These are phyloP conservation scores for Griposia aprilina DNA, from an alignment of 2,888 invertebrate genomes.

Conservation along the genomic window DNA sequence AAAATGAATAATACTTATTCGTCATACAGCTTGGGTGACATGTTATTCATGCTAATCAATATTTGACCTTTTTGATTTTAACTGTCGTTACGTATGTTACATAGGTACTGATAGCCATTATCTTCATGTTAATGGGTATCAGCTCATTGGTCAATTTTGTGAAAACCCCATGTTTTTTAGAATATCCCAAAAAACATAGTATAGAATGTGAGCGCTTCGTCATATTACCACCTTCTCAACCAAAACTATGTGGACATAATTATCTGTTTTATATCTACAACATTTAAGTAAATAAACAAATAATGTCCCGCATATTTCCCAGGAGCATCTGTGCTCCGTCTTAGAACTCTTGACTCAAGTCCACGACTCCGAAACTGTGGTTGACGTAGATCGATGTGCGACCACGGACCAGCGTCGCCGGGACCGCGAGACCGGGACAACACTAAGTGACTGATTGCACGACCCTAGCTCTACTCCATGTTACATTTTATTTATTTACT, in stretches of 20 bases:
- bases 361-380: conserved; percentile 73
- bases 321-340: conserved; percentile 65
- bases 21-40: not conserved
- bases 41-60: too few relatives aligned
- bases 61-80: too few relatives aligned
- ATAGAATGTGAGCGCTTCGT: not conserved
- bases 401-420: conserved; percentile 69
- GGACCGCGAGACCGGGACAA: conserved; percentile 54
- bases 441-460: conserved; percentile 81
- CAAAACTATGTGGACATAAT: not conserved
- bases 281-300: conserved; percentile 29
- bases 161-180: too few relatives aligned
- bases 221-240: not conserved
- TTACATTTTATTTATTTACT: conserved; percentile 50
- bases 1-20: too few relatives aligned
- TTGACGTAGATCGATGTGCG: conserved; percentile 83
- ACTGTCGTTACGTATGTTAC: too few relatives aligned
- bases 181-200: not conserved
- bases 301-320: conserved; percentile 43
- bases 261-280: conserved; percentile 7
- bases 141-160: too few relatives aligned
- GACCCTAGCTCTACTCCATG: conserved; percentile 57
- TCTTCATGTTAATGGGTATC: too few relatives aligned
- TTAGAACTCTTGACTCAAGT: conserved; percentile 64
- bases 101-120: not conserved